Base-by-base conservation (phyloP, 2,888 invertebrate genomes). In the Diplolepis rosae region DNA sequence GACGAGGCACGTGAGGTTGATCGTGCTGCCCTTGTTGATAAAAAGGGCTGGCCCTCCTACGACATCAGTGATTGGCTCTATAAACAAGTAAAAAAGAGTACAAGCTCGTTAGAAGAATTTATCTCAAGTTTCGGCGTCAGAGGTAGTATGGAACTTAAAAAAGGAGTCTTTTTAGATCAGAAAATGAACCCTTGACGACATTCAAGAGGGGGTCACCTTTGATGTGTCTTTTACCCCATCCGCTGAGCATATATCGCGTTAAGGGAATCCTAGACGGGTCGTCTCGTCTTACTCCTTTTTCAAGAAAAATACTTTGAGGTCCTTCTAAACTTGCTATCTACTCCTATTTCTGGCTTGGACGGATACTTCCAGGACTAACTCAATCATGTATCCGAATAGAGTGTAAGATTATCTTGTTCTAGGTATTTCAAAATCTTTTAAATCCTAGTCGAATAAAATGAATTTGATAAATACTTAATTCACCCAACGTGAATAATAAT, bases 1-100 rank as follows among this genome's bases (percentile, higher is more conserved):
- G 65, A 95, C 94, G 83, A 94, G 92, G 88, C 95, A 96, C 45
- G 95, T 95, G 81, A 96, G 90, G 90, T 96, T 96, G 89, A 96
- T 95, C 67, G 95, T 96, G 78, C 95, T 95, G 65, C 95, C 95
- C 82, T 93, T 93, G 89, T 95, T 94, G 89, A 95, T 95, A 89
- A 94, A 95, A 81, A 95, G 89, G 87, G 95, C 95, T 22, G 94
- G 93, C 52, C 94, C 94, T 39, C 95, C 95, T 80, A 94, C 89
- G 79, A 95, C 93, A 89, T 95, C 94, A 32, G 95, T 95, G 82
- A 94, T 92, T 68, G 95, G 95, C 87, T 95, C 95, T 95, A 90
- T 18, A 90, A 89, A 68, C 30, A 69, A 61, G 35, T 35, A 24
- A 61, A 61, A 35, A 61, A 52, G 45, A 45, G 42, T 18, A 65